Evolutionary conservation across 2,797 vertebrate genomes (phyloP).

Genomic region (Molossus alvarezi): DNA sequence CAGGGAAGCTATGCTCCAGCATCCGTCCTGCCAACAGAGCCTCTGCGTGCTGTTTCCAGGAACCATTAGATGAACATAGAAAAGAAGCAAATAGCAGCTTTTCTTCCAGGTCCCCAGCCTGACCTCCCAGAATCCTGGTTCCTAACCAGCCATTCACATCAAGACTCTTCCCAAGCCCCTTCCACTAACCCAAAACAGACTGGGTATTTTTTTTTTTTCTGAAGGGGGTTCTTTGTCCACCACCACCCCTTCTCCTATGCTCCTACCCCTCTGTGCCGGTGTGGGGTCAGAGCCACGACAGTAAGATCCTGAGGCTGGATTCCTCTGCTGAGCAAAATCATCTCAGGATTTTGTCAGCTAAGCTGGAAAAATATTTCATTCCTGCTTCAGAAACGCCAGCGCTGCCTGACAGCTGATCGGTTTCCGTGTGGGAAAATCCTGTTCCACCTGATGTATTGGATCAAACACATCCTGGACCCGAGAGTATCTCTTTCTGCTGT

Average conservation of each 20-base stretch:
- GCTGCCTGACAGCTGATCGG: background rate
- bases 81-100: conserved; percentile 90
- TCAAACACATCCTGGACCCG: conserved; percentile 39
- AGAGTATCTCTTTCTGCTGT: conserved; percentile 76
- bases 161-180: background rate
- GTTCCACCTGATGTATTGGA: conserved; percentile 40
- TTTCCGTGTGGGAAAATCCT: rapidly evolving
- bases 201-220: background rate
- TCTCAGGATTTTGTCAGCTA: background rate
- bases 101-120: conserved; percentile 92
- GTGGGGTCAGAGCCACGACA: background rate
- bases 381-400: conserved; percentile 30
- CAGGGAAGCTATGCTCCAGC: conserved; percentile 68
- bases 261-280: no score
- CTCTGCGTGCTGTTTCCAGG: conserved; percentile 41
- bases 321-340: background rate
- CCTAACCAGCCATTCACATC: conserved; percentile 84
- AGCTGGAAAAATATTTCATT: background rate
- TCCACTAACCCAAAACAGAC: background rate
- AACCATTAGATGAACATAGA: conserved; percentile 88
- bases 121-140: conserved; percentile 87
- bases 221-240: background rate
- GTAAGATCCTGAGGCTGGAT: background rate
- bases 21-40: conserved; percentile 79
- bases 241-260: no score